Evolutionary conservation across 2,113 vertebrate species (phyloP).

Genomic region (Rhinichthys klamathensis): DNA sequence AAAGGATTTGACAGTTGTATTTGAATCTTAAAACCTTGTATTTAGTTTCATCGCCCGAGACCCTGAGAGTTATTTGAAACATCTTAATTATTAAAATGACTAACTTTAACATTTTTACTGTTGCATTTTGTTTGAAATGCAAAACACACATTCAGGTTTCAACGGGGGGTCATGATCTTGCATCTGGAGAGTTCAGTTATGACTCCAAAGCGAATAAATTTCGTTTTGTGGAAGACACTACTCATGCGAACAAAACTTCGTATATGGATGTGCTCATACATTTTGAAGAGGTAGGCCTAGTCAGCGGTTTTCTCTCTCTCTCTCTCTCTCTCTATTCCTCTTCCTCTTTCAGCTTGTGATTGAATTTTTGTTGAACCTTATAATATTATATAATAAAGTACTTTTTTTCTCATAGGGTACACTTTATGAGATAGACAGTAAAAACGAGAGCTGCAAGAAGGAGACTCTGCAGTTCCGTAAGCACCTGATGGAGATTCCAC

Average conservation of each 20-base stretch:
- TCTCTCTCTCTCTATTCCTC: not conserved
- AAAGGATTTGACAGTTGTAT: not conserved
- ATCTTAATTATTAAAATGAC: not conserved
- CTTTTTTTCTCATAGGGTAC: conserved; percentile 38
- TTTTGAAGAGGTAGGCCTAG: conserved; percentile 69
- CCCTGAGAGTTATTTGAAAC: not conserved
- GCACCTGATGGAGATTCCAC: conserved; percentile 69
- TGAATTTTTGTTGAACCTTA: not conserved
- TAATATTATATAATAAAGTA: not conserved
- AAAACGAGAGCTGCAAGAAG: conserved; percentile 77
- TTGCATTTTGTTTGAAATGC: not conserved
- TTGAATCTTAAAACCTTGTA: not conserved
- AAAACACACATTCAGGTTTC: conserved; percentile 55
- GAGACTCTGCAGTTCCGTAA: conserved; percentile 65
- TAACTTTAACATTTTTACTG: not conserved
- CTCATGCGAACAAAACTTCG: conserved; percentile 61
- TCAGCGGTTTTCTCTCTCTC: not conserved
- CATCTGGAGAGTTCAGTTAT: conserved; percentile 65
- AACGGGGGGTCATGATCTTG: conserved; percentile 61
- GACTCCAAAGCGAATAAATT: conserved; percentile 72
- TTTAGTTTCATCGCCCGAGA: not conserved
- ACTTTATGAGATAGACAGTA: conserved; percentile 72
- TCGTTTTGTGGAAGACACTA: conserved; percentile 70
- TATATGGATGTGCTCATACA: conserved; percentile 73
- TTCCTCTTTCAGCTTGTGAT: not conserved